Percentiles rank a stretch among this genome's conserved stretches.
Conservation (phyloP, 1,140 invertebrate genomes). For the Andricus grossulariae region DNA sequence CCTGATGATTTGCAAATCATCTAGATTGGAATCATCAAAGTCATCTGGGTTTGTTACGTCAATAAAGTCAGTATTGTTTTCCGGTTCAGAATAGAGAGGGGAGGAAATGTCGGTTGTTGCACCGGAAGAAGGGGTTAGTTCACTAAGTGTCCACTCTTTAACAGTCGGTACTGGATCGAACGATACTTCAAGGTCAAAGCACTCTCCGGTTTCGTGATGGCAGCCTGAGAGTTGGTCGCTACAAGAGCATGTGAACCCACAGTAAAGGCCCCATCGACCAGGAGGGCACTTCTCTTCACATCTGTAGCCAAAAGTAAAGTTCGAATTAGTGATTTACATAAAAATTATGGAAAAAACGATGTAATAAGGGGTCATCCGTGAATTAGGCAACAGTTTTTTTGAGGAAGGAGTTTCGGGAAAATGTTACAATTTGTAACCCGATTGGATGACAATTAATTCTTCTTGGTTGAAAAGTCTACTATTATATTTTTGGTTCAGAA, state of each 20-base stretch:
- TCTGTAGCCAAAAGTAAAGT: slow-evolving; percentile 42
- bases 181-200: slow-evolving; percentile 41
- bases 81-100: slow-evolving; percentile 12
- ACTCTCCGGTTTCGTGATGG: slow-evolving; percentile 63
- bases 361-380: no score
- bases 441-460: no score
- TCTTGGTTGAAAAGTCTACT: no score
- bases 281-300: slow-evolving; percentile 62
- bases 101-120: slow-evolving; percentile 38
- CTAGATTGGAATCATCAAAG: slow-evolving; percentile 9
- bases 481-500: no score
- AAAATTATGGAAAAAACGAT: neutral
- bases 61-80: slow-evolving; percentile 30
- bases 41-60: slow-evolving; percentile 21
- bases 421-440: no score
- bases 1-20: slow-evolving; percentile 20
- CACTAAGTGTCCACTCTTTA: slow-evolving; percentile 43
- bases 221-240: slow-evolving; percentile 48
- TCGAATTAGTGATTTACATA: neutral
- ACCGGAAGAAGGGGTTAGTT: slow-evolving; percentile 39
- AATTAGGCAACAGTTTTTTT: no score
- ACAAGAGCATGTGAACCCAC: slow-evolving; percentile 58
- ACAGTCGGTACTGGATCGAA: slow-evolving; percentile 5
- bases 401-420: no score
- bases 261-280: slow-evolving; percentile 61